Percentiles rank a stretch among this genome's conserved stretches.
Evolutionary conservation across 2,113 vertebrate species (phyloP).

Genomic region (Motacilla tschutschensis): DNA sequence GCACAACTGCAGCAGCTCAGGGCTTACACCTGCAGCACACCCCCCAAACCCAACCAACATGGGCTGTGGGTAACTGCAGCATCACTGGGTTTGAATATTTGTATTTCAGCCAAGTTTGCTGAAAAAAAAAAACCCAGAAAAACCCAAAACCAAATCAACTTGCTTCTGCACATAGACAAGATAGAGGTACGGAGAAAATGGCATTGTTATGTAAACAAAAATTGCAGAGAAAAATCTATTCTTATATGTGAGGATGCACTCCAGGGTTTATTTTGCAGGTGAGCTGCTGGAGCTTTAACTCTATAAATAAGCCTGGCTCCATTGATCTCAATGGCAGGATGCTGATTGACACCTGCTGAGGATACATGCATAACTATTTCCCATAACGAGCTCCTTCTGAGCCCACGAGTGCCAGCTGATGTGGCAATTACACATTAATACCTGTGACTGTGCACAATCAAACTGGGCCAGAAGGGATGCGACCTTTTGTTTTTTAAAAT

Average conservation of each 20-base stretch:
- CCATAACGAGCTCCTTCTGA: slow-evolving; percentile 47
- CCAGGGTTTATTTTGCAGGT: slow-evolving; percentile 18
- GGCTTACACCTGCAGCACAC: no score
- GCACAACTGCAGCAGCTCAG: neutral
- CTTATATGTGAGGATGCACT: neutral
- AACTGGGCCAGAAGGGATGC: slow-evolving; percentile 15
- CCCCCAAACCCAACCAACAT: neutral
- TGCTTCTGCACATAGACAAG: neutral
- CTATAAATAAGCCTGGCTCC: neutral
- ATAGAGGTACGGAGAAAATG: neutral
- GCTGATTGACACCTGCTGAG: slow-evolving; percentile 46
- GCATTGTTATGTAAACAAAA: slow-evolving; percentile 4
- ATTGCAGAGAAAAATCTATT: neutral
- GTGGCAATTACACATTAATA: slow-evolving; percentile 49
- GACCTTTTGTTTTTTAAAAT: slow-evolving; percentile 52
- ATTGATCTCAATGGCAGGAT: neutral
- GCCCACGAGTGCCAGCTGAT: slow-evolving; percentile 28
- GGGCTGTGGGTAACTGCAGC: neutral
- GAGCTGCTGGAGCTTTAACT: slow-evolving; percentile 2
- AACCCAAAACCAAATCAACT: neutral
- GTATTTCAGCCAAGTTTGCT: neutral
- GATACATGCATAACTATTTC: slow-evolving; percentile 1
- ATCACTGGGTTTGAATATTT: neutral
- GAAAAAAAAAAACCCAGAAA: neutral
- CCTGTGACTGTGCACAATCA: slow-evolving; percentile 34